phyloP scores from a whole-genome alignment of 1,140 invertebrate genomes.

The Ladona fulva region DNA sequence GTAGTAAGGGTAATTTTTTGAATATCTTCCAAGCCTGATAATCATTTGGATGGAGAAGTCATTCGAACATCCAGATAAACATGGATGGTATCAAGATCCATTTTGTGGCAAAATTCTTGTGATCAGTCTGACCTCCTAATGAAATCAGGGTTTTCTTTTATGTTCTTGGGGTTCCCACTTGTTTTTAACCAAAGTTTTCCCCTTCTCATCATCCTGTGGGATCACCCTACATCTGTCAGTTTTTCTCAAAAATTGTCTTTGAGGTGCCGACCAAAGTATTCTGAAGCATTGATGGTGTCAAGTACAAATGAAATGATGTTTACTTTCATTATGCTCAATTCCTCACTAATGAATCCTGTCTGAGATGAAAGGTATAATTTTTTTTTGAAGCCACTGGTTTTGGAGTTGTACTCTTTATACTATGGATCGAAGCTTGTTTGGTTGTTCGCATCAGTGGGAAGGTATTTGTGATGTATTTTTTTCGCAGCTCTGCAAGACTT shows the following conservation, averaged over 20 bases:
- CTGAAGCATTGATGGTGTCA: not conserved
- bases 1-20: not conserved
- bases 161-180: not conserved
- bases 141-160: too few relatives aligned
- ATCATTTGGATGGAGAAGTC: too few relatives aligned
- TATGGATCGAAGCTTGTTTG: too few relatives aligned
- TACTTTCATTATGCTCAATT: not conserved
- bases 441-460: too few relatives aligned
- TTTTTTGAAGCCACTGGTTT: too few relatives aligned
- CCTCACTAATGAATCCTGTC: not conserved
- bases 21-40: not conserved
- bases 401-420: too few relatives aligned
- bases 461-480: too few relatives aligned
- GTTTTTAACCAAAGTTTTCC: not conserved
- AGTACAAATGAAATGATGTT: not conserved
- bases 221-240: not conserved
- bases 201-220: not conserved
- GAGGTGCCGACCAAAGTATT: not conserved
- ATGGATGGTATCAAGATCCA: too few relatives aligned
- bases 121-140: too few relatives aligned
- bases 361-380: not conserved
- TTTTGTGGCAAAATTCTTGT: too few relatives aligned
- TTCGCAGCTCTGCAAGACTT: too few relatives aligned
- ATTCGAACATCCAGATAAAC: too few relatives aligned
- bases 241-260: not conserved